Conservation (phyloP, 2,113 vertebrate genomes). For the Tetrax tetrax region DNA sequence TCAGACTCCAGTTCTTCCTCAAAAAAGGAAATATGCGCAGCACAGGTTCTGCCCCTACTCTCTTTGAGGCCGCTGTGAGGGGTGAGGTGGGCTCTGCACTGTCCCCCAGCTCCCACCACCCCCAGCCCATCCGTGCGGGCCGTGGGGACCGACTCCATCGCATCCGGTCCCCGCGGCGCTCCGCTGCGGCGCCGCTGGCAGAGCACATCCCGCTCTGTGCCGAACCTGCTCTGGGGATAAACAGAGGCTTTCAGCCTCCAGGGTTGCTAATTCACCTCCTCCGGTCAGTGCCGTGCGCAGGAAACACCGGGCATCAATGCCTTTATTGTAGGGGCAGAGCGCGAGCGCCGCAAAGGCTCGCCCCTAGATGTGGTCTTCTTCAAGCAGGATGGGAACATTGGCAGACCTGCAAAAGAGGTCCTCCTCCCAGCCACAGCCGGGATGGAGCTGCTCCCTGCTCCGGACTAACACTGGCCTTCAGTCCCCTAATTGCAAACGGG, state of each 20-base stretch:
- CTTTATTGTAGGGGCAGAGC: background rate
- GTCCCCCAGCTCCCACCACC: background rate
- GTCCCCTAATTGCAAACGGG: background rate
- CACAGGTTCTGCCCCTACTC: background rate
- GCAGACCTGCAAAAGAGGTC: background rate
- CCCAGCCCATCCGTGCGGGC: background rate
- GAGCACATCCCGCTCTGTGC: background rate
- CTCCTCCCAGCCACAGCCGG: background rate
- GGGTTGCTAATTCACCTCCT: background rate
- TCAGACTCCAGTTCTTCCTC: background rate
- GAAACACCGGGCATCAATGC: background rate
- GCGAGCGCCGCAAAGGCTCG: background rate
- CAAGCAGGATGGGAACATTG: background rate
- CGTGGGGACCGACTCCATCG: rapidly evolving
- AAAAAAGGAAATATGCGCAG: background rate
- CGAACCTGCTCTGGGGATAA: background rate
- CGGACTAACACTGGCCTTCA: background rate
- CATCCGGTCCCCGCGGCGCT: background rate
- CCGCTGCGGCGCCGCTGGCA: background rate
- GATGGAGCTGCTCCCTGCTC: background rate
- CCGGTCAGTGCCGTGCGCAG: background rate
- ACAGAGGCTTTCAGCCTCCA: background rate
- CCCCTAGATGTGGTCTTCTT: background rate
- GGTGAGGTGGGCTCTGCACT: background rate
- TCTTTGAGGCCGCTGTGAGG: background rate